These are phyloP conservation scores for Cyclargus thomasi DNA, from an alignment of 1,140 invertebrate species.

Conservation along the genomic window DNA sequence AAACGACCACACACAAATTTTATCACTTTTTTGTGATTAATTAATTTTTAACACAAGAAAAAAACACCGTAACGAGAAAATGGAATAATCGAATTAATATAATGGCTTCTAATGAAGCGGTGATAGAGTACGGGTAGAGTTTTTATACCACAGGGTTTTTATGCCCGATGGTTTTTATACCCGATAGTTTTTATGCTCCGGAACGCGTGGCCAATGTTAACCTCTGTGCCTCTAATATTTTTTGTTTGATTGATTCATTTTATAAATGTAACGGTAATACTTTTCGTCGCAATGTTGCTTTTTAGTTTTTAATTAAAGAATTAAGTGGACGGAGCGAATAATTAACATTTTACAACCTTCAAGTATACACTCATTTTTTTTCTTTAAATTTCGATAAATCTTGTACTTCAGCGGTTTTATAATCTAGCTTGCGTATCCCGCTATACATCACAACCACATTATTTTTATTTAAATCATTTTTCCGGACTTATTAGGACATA, in stretches of 20 bases:
- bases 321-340: too few relatives aligned
- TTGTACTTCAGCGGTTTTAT: too few relatives aligned
- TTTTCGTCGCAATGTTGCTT: neutral
- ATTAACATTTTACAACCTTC: too few relatives aligned
- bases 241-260: neutral
- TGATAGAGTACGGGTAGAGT: constrained; percentile 23
- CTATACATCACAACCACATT: too few relatives aligned
- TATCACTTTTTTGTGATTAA: neutral
- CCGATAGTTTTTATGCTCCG: constrained; percentile 1
- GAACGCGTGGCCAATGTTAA: constrained; percentile 43
- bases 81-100: constrained; percentile 31
- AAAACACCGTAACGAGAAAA: constrained; percentile 20
- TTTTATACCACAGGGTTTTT: neutral
- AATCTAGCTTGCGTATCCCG: too few relatives aligned
- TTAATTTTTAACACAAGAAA: neutral
- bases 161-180: neutral
- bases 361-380: too few relatives aligned
- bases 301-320: neutral
- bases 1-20: neutral
- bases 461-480: too few relatives aligned
- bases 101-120: constrained; percentile 31
- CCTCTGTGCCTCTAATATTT: constrained; percentile 1
- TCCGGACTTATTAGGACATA: too few relatives aligned
- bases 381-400: too few relatives aligned
- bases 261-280: neutral